A percentile compares a stretch with the other conserved stretches of the same genome.
These are phyloP conservation scores for Coregonus suidteri DNA, from an alignment of 2,797 vertebrate species.

Conservation along the genomic window DNA sequence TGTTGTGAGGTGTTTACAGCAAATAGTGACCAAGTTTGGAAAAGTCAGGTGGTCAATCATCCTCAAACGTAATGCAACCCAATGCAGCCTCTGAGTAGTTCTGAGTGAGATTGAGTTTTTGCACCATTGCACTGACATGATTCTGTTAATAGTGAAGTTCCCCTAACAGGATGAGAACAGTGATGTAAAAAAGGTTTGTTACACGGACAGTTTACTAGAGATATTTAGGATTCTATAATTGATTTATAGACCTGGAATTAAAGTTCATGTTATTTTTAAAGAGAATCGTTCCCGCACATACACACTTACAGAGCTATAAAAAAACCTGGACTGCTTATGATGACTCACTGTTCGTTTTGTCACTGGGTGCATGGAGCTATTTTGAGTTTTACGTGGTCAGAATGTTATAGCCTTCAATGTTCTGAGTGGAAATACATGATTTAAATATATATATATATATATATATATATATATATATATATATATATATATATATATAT, in stretches of 20 bases:
- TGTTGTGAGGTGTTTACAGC: slow-evolving; percentile 10
- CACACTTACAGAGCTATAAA: neutral
- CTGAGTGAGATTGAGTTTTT: neutral
- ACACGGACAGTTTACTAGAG: slow-evolving; percentile 25
- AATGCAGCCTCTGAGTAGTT: neutral
- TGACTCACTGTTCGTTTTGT: neutral
- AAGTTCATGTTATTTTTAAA: neutral
- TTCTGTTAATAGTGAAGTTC: slow-evolving; percentile 46
- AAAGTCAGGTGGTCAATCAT: neutral
- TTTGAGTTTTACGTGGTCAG: neutral
- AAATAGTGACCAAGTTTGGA: slow-evolving; percentile 12
- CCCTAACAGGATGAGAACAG: slow-evolving; percentile 39
- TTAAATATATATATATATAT: too few species aligned
- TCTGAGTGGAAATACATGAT: too few species aligned
- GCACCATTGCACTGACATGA: slow-evolving; percentile 41
- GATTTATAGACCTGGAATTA: slow-evolving; percentile 10
- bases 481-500: too few species aligned
- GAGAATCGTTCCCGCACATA: neutral
- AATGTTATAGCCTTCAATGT: neutral
- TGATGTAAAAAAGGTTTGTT: slow-evolving; percentile 42
- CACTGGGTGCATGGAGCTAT: neutral
- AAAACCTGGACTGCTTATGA: neutral
- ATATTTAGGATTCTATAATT: neutral
- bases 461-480: too few species aligned
- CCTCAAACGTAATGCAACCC: neutral